phyloP scores from a whole-genome alignment of 2,888 invertebrate genomes.

The Ecdyonurus torrentis region DNA sequence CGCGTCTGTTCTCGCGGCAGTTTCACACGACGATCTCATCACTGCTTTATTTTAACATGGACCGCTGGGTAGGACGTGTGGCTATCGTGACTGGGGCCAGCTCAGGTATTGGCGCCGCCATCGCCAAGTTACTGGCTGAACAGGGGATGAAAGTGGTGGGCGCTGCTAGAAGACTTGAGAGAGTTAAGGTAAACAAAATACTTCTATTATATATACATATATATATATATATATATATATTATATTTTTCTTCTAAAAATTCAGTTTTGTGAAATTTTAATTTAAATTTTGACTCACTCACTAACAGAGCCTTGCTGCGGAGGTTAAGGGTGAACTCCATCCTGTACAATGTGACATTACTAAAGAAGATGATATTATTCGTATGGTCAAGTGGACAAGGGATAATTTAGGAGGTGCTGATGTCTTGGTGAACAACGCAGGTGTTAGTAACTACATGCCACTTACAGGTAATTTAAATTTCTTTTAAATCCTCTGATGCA shows the following conservation, averaged over 20 bases:
- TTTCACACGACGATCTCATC: no score
- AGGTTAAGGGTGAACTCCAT: background rate
- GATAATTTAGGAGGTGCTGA: background rate
- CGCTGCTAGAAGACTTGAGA: no score
- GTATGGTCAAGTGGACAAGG: background rate
- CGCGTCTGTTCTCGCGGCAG: no score
- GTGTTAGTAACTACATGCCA: background rate
- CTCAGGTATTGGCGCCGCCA: constrained; percentile 3
- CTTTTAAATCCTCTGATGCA: no score
- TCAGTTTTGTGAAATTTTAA: no score
- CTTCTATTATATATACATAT: no score
- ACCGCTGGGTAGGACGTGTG: constrained; percentile 2
- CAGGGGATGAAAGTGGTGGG: constrained; percentile 6
- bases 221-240: no score
- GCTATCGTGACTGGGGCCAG: constrained; percentile 7
- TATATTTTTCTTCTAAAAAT: no score
- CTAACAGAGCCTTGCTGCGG: background rate
- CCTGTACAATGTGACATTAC: background rate
- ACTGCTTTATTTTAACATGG: no score
- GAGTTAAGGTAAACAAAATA: no score
- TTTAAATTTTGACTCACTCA: background rate
- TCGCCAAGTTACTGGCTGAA: background rate
- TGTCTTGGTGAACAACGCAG: background rate
- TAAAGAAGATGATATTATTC: background rate
- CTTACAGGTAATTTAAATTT: background rate